phyloP scores from a whole-genome alignment of 2,888 invertebrate species.

The Mythimna ferrago region DNA sequence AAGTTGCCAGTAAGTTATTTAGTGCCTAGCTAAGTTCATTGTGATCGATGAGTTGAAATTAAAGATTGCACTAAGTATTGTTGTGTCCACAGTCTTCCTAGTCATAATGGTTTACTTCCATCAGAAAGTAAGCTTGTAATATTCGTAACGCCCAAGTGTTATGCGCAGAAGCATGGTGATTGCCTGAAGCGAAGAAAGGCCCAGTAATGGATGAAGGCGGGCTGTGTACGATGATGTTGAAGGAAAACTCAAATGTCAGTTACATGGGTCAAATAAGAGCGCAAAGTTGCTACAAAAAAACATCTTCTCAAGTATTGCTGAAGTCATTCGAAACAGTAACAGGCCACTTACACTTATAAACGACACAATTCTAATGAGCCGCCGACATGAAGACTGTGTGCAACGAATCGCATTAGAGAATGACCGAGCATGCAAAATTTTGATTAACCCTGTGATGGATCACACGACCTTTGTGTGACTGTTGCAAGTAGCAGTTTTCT shows the following conservation, averaged over 20 bases:
- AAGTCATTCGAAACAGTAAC: not conserved
- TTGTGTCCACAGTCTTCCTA: not conserved
- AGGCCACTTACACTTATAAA: constrained; percentile 22
- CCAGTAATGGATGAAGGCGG: no score
- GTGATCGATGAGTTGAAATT: not conserved
- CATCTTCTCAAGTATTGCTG: not conserved
- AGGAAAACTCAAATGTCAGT: no score
- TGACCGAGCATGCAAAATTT: constrained; percentile 68
- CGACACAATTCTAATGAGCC: constrained; percentile 18
- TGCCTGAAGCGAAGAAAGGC: no score
- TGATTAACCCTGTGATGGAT: constrained; percentile 60
- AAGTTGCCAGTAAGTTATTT: constrained; percentile 17
- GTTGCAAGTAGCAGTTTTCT: constrained; percentile 3
- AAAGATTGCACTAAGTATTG: not conserved
- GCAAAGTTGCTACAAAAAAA: not conserved
- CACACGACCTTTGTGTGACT: constrained; percentile 57
- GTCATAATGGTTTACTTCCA: no score
- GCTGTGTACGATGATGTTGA: not conserved
- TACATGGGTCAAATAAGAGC: not conserved
- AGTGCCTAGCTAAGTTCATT: constrained; percentile 18
- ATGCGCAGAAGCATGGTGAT: no score
- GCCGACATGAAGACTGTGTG: constrained; percentile 58
- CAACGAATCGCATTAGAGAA: constrained; percentile 62
- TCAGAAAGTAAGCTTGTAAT: not conserved
- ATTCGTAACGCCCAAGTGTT: not conserved